Evolutionary conservation across 2,888 invertebrate species (phyloP), one percentile per base, ranked within the genome.

Genomic region (Boloria euphrosyne): DNA sequence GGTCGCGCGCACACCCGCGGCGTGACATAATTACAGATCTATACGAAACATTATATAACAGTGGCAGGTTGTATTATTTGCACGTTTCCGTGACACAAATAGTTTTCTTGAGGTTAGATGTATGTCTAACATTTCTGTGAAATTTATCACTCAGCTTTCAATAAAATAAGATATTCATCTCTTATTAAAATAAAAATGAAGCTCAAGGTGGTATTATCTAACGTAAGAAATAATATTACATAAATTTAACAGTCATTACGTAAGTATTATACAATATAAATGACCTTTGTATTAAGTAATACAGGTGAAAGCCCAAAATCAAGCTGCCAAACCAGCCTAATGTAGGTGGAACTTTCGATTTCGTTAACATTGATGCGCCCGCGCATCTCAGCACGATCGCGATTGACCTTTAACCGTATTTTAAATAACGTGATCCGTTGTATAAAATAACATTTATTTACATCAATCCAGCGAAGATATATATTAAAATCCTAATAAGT

Each of bases 321-420:
- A 86, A 85, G 85, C 87, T 77, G 78, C 76, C 76, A 73, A 72
- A 75, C 77, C 77, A 78, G 72, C 61, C 71, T 61, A 62, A 62
- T 72, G 83, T 82, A 77, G 82, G 82, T 75, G 82, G 74, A 73
- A 87, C 89, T 90, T 87, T 90, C 87, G 79, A 81, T 89, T 89
- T 80, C 76, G 72, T 73, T 72, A 71, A 69, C 66, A 72, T 57
- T 61, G 67, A 67, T 73, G 69, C 72, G 73, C 67, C 66, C 59
- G 74, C 72, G 69, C 72, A 73, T 73, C 73, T 71, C 57, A 57
- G 73, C 73, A 71, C 61, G 57, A 72, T 69, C 75, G 74, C 75
- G 74, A 71, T 70, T 83, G 82, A 86, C 86, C 86, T 85, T 84
- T 86, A 79, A 77, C 74, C 70, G 61, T 38, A 44, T 44, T 58